phyloP scores from a whole-genome alignment of 1,140 invertebrate genomes.

The Gryon sp. region DNA sequence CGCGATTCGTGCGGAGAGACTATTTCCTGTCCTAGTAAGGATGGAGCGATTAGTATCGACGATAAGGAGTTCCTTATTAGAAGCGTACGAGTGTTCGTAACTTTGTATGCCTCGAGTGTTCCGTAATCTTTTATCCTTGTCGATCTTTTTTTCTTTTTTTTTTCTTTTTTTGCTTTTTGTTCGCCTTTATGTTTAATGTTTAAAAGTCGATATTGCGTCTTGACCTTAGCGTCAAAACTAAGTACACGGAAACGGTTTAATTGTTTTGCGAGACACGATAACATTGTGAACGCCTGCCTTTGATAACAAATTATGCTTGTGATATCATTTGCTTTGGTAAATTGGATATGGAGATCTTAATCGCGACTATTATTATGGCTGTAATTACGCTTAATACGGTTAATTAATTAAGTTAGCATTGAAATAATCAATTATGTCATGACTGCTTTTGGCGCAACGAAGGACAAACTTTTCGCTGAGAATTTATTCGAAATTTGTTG shows the following conservation, averaged over 20 bases:
- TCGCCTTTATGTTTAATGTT: slow-evolving; percentile 36
- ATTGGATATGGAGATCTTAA: no score
- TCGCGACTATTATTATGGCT: no score
- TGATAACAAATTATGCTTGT: no score
- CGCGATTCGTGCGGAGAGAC: slow-evolving; percentile 62
- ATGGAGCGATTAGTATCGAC: slow-evolving; percentile 61
- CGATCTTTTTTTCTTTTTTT: slow-evolving; percentile 38
- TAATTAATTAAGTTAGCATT: no score
- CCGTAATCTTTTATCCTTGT: slow-evolving; percentile 45
- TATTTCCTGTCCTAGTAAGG: slow-evolving; percentile 67
- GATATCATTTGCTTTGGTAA: no score
- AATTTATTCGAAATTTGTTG: no score
- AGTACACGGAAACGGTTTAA: slow-evolving; percentile 6
- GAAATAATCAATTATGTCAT: no score
- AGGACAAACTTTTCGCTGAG: no score
- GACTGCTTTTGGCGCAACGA: no score
- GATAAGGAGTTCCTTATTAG: slow-evolving; percentile 67
- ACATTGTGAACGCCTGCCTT: no score
- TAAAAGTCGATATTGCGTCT: slow-evolving; percentile 15
- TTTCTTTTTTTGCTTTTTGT: no score
- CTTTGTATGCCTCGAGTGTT: slow-evolving; percentile 56
- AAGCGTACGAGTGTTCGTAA: slow-evolving; percentile 61
- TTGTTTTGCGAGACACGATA: slow-evolving; percentile 3
- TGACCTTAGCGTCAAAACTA: slow-evolving; percentile 11
- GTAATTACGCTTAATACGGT: no score